Evolutionary conservation across 2,888 invertebrate genomes (phyloP).

Genomic region (Lycophotia porphyrea): DNA sequence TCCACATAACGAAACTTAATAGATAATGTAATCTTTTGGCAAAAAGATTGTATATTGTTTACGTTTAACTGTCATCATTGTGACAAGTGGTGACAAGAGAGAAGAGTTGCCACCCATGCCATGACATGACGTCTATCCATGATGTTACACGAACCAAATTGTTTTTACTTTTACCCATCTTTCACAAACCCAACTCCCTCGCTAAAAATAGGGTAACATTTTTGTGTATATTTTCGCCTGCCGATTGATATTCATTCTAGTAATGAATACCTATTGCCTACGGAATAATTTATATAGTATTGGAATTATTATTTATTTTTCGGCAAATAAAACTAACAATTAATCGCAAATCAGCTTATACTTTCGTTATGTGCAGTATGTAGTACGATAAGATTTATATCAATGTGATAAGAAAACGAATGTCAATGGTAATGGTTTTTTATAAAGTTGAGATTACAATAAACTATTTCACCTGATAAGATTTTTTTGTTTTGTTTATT

Average conservation of each 20-base stretch:
- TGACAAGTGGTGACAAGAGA: no score
- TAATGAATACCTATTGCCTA: neutral
- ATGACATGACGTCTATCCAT: neutral
- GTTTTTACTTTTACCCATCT: neutral
- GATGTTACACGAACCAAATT: neutral
- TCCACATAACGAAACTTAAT: neutral
- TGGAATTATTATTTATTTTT: neutral
- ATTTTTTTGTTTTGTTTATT: neutral
- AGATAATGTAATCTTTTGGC: neutral
- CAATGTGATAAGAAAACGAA: constrained; percentile 17
- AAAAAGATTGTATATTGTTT: constrained; percentile 8
- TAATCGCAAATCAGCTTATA: neutral
- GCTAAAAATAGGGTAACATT: neutral
- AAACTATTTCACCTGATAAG: neutral
- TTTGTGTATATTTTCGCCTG: neutral
- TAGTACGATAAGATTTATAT: constrained; percentile 1
- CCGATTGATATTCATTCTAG: no score
- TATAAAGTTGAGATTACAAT: neutral
- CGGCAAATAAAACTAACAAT: neutral
- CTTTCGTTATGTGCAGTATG: constrained; percentile 2
- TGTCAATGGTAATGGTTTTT: constrained; percentile 9
- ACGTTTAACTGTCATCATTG: constrained; percentile 19
- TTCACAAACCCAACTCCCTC: neutral
- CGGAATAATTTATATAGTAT: neutral
- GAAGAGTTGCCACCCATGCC: no score